These are phyloP conservation scores for Tringa solitaria DNA, from an alignment of 2,113 vertebrate genomes.

Conservation along the genomic window DNA sequence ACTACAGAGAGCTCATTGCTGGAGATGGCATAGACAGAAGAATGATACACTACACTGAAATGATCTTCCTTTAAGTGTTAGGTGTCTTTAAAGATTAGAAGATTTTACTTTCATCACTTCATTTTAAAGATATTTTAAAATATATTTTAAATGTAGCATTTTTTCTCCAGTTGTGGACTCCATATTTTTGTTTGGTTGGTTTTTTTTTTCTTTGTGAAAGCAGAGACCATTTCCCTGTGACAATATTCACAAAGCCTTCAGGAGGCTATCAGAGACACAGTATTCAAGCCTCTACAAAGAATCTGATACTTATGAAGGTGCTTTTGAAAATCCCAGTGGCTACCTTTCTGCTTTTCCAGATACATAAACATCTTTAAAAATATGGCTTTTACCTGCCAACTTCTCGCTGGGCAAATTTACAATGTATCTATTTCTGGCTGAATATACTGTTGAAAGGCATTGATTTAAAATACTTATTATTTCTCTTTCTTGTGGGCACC, in stretches of 20 bases:
- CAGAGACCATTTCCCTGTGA: neutral
- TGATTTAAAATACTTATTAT: neutral
- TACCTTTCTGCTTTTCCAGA: neutral
- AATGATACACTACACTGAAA: neutral
- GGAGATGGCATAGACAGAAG: neutral
- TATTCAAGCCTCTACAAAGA: neutral
- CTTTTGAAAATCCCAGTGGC: neutral
- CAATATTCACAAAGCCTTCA: neutral
- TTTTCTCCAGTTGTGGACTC: neutral
- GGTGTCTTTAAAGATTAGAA: neutral
- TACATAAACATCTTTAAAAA: neutral
- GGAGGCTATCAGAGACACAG: neutral
- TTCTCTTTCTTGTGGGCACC: neutral
- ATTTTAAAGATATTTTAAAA: neutral
- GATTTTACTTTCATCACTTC: neutral
- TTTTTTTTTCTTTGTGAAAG: neutral
- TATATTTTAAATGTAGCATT: neutral
- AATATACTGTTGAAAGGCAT: neutral
- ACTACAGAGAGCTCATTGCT: neutral
- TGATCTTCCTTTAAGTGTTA: neutral
- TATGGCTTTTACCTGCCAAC: neutral
- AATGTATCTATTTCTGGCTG: neutral
- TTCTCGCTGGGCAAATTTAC: neutral
- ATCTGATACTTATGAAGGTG: neutral
- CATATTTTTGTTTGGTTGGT: neutral